These are phyloP conservation scores for Branchinecta lindahli DNA, from an alignment of 1,140 invertebrate genomes.

Conservation along the genomic window DNA sequence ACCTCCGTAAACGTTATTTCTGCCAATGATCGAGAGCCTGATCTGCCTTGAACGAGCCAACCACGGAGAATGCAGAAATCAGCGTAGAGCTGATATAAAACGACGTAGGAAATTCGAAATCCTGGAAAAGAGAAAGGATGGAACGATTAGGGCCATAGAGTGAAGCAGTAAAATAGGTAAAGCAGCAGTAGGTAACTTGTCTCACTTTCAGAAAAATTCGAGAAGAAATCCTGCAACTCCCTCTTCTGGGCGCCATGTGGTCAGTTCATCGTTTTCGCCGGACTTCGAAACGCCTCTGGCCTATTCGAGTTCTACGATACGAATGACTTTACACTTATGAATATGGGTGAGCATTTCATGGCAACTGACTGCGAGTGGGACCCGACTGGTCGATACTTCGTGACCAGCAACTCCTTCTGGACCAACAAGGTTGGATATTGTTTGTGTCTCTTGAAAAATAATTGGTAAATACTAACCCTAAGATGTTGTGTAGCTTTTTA, in stretches of 20 bases:
- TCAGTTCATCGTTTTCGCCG: conserved; percentile 86
- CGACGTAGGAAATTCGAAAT: no score
- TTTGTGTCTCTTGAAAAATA: not conserved
- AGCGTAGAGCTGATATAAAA: no score
- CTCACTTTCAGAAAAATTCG: conserved; percentile 52
- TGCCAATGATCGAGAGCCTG: no score
- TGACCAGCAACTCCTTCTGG: conserved; percentile 85
- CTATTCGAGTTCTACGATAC: conserved; percentile 90
- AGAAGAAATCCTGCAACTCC: conserved; percentile 80
- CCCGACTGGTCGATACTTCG: conserved; percentile 92
- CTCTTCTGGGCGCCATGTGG: conserved; percentile 88
- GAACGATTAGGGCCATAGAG: no score
- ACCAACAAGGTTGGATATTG: conserved; percentile 57
- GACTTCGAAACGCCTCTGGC: conserved; percentile 63
- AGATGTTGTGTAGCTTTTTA: no score
- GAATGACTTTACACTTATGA: conserved; percentile 84
- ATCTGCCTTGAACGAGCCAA: no score
- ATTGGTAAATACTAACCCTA: no score
- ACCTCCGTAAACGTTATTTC: no score
- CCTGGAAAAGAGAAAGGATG: no score
- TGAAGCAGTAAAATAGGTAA: no score
- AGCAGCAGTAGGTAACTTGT: not conserved
- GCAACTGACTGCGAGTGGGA: conserved; percentile 97
- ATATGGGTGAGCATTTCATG: conserved; percentile 80
- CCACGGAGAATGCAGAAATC: no score